Evolutionary conservation across 2,797 vertebrate species (phyloP).

Genomic region (Sarcophilus harrisii): DNA sequence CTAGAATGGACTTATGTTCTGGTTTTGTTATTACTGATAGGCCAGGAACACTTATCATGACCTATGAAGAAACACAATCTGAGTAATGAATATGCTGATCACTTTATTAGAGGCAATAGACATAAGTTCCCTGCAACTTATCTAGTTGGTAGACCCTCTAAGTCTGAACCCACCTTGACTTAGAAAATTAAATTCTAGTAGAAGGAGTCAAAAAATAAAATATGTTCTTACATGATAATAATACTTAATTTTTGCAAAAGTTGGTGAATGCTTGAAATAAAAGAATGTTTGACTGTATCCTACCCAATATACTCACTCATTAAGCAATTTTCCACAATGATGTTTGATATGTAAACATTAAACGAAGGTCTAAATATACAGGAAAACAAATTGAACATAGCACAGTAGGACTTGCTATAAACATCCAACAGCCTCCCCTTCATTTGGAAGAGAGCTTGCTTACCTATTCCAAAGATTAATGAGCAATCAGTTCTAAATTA

Average conservation of each 20-base stretch:
- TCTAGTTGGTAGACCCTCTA: not conserved
- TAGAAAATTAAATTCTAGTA: not conserved
- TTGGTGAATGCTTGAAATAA: conserved; percentile 68
- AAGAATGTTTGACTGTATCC: conserved; percentile 77
- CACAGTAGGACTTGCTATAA: conserved; percentile 82
- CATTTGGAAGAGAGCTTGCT: conserved; percentile 85
- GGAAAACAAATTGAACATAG: conserved; percentile 82
- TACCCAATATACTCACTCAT: conserved; percentile 80
- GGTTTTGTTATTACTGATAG: conserved; percentile 35
- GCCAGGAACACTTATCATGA: conserved; percentile 21
- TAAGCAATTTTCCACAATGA: conserved; percentile 83
- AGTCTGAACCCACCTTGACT: not conserved
- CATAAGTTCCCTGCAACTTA: conserved; percentile 49
- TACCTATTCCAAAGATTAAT: conserved; percentile 88
- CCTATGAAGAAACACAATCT: not conserved
- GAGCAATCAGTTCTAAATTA: conserved; percentile 87
- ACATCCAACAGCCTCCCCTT: conserved; percentile 84
- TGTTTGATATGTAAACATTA: conserved; percentile 84
- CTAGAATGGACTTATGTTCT: conserved; percentile 1
- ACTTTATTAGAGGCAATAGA: conserved; percentile 42
- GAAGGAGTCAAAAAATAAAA: conserved; percentile 46
- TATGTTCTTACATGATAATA: conserved; percentile 69
- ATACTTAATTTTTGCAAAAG: conserved; percentile 75
- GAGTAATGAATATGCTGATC: not conserved
- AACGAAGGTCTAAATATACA: conserved; percentile 86